phyloP scores from a whole-genome alignment of 2,888 invertebrate species.

The Sesamia inferens region DNA sequence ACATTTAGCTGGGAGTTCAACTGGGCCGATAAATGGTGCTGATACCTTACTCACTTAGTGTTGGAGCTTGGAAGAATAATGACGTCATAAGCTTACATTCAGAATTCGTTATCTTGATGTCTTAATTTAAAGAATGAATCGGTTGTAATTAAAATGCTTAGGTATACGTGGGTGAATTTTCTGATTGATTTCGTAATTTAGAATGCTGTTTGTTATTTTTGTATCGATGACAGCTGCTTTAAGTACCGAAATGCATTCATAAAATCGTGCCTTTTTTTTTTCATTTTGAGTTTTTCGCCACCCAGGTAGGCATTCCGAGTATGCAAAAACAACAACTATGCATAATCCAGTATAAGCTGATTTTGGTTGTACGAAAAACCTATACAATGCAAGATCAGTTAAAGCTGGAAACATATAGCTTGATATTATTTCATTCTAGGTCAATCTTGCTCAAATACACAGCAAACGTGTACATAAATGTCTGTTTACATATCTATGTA shows the following conservation, averaged over 20 bases:
- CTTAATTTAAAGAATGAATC: conserved; percentile 37
- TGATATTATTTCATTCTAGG: neutral
- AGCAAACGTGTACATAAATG: neutral
- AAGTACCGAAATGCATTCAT: conserved; percentile 2
- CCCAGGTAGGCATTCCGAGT: too few relatives aligned
- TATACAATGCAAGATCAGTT: too few relatives aligned
- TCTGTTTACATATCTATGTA: conserved; percentile 26
- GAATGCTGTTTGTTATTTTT: conserved; percentile 5
- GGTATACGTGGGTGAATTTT: conserved; percentile 5
- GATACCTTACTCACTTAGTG: conserved; percentile 74
- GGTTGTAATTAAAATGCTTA: conserved; percentile 26
- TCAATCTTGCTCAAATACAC: neutral
- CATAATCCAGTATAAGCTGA: too few relatives aligned
- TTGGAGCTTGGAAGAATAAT: conserved; percentile 71
- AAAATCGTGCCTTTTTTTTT: neutral
- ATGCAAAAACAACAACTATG: too few relatives aligned
- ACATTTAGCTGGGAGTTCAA: conserved; percentile 79
- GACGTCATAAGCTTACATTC: conserved; percentile 65
- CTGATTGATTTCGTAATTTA: conserved; percentile 18
- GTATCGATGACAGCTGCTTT: conserved; percentile 19
- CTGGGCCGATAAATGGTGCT: conserved; percentile 80
- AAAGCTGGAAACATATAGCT: too few relatives aligned
- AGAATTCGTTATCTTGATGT: conserved; percentile 37
- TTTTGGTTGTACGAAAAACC: too few relatives aligned
- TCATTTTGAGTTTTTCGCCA: too few relatives aligned